Conservation (phyloP, 2,113 vertebrate genomes). For the Callaeas wilsoni region DNA sequence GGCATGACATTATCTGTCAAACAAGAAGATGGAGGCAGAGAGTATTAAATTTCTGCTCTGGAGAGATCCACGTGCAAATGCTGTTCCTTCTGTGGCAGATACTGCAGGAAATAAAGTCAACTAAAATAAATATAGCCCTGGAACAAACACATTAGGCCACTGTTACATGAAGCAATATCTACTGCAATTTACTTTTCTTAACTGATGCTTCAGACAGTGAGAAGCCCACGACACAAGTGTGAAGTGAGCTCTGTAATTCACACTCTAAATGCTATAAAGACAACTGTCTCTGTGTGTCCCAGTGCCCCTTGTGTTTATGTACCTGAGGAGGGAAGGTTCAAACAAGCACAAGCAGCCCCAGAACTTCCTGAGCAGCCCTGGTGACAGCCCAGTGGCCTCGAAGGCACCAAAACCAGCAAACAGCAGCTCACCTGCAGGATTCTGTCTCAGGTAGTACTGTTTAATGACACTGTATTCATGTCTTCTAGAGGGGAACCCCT, state of each 20-base stretch:
- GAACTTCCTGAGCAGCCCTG: background rate
- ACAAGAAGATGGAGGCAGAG: background rate
- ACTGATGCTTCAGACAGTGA: background rate
- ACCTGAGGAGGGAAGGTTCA: background rate
- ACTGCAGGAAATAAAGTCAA: background rate
- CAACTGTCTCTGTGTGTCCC: background rate
- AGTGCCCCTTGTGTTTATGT: background rate
- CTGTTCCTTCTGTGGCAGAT: background rate
- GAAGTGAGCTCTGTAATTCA: background rate
- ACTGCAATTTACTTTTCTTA: background rate
- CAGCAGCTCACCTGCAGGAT: background rate
- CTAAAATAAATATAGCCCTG: background rate
- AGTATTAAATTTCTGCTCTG: background rate
- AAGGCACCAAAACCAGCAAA: background rate
- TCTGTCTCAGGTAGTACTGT: background rate
- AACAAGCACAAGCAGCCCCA: background rate
- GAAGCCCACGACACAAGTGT: background rate
- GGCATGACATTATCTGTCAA: background rate
- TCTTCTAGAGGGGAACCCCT: background rate
- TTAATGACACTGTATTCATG: background rate
- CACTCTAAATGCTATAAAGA: background rate
- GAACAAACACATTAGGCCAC: background rate
- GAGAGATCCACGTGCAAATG: background rate
- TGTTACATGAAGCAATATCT: background rate
- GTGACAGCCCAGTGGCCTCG: background rate